These are phyloP conservation scores for Dichetophora obliterata DNA, from an alignment of 2,888 invertebrate species.

Conservation along the genomic window DNA sequence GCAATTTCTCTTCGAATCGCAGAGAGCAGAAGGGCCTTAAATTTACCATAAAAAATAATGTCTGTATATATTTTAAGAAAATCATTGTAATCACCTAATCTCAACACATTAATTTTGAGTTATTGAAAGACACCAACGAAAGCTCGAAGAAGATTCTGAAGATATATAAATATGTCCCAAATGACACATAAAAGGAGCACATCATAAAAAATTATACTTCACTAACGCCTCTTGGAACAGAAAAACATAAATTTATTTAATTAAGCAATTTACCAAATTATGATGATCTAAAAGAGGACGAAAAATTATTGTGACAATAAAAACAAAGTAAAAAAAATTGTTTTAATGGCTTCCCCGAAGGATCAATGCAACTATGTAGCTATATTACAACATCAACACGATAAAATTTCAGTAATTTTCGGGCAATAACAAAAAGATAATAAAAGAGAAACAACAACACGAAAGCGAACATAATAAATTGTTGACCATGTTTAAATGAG, in stretches of 20 bases:
- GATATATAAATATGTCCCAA: background rate
- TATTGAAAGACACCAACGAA: no score
- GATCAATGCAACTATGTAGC: background rate
- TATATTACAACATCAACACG: no score
- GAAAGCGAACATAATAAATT: background rate
- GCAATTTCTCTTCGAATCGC: no score
- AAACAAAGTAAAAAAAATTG: background rate
- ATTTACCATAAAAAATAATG: no score
- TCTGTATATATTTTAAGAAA: no score
- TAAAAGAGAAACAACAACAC: background rate
- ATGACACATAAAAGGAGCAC: constrained; percentile 26
- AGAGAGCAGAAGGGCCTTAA: no score
- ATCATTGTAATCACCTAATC: no score
- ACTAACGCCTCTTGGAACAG: no score
- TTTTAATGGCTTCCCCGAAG: background rate
- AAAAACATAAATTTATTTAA: constrained; percentile 43
- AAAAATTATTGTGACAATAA: constrained; percentile 1
- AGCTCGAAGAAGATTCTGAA: no score
- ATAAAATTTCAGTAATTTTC: background rate
- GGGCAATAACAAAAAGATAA: background rate
- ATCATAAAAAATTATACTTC: constrained; percentile 1
- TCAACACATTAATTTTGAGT: no score
- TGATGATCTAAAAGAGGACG: constrained; percentile 22
- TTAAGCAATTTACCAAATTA: constrained; percentile 41
- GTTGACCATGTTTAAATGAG: no score